These are phyloP conservation scores for Neomonachus schauinslandi DNA, from an alignment of 2,113 vertebrate species.

Conservation along the genomic window DNA sequence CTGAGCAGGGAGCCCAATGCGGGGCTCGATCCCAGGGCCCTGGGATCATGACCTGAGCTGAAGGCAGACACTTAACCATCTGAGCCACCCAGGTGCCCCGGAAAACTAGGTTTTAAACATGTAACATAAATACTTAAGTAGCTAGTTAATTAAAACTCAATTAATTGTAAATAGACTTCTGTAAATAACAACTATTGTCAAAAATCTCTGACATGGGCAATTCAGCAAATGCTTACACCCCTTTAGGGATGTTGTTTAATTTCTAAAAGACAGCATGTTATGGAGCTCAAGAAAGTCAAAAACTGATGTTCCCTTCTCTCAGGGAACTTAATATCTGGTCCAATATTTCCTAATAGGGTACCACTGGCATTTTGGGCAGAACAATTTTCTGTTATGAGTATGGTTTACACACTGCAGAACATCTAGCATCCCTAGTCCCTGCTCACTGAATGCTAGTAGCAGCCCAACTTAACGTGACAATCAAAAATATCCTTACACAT, in stretches of 20 bases:
- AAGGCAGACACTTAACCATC: too few relatives aligned
- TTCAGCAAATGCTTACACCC: not conserved
- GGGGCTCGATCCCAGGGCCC: too few relatives aligned
- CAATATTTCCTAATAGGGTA: not conserved
- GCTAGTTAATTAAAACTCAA: conserved; percentile 46
- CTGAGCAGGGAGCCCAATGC: too few relatives aligned
- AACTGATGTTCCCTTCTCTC: not conserved
- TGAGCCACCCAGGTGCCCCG: too few relatives aligned
- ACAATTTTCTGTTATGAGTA: not conserved
- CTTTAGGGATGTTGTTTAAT: conserved; percentile 1
- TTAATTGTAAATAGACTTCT: conserved; percentile 1
- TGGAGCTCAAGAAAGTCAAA: not conserved
- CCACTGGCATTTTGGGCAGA: not conserved
- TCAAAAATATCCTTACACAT: not conserved
- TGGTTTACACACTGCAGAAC: not conserved
- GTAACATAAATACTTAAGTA: not conserved
- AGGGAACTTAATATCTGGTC: not conserved
- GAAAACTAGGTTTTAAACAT: not conserved
- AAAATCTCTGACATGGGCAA: not conserved
- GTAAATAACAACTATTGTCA: not conserved
- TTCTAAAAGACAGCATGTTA: not conserved
- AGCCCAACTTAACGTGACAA: not conserved
- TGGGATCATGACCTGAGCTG: too few relatives aligned
- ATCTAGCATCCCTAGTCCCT: not conserved
- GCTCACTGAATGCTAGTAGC: not conserved